Percentiles rank a stretch among this genome's conserved stretches.
Conservation (phyloP, 2,888 invertebrate genomes). For the Cheilosia urbana region DNA sequence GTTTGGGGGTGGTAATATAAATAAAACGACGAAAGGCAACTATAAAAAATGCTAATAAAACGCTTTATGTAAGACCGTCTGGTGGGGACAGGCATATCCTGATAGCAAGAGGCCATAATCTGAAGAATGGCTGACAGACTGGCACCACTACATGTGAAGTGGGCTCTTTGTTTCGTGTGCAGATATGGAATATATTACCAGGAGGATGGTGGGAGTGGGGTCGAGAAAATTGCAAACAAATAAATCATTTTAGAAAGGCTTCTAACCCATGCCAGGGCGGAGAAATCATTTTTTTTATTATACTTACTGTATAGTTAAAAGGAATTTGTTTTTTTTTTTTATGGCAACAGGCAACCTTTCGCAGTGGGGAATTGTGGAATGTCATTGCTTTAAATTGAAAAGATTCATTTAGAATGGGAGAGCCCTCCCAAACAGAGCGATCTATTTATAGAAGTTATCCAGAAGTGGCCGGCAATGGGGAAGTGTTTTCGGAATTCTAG, state of each 20-base stretch:
- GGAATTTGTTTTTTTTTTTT: slow-evolving; percentile 7
- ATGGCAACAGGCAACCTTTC: not conserved
- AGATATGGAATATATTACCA: slow-evolving; percentile 48
- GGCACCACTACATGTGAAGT: slow-evolving; percentile 47
- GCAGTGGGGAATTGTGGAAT: slow-evolving; percentile 25
- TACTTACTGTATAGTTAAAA: slow-evolving; percentile 4
- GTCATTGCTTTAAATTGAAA: slow-evolving; percentile 45
- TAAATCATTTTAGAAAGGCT: slow-evolving; percentile 64
- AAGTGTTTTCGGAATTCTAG: not conserved
- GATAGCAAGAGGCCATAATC: slow-evolving; percentile 46
- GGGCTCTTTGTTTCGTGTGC: slow-evolving; percentile 32
- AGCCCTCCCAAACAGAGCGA: not conserved
- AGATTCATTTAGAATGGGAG: slow-evolving; percentile 16
- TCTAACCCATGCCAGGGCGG: slow-evolving; percentile 38
- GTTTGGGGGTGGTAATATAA: slow-evolving; percentile 21
- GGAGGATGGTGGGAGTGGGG: slow-evolving; percentile 15
- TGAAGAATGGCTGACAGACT: slow-evolving; percentile 40
- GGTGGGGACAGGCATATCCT: not conserved
- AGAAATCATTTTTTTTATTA: not conserved
- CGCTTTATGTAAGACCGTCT: slow-evolving; percentile 43
- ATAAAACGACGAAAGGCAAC: slow-evolving; percentile 21
- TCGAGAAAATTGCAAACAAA: slow-evolving; percentile 59
- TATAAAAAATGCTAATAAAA: slow-evolving; percentile 45
- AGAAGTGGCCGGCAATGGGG: not conserved
- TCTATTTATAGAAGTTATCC: not conserved